These are phyloP conservation scores for Phycodurus eques DNA, from an alignment of 2,113 vertebrate genomes.

Conservation along the genomic window DNA sequence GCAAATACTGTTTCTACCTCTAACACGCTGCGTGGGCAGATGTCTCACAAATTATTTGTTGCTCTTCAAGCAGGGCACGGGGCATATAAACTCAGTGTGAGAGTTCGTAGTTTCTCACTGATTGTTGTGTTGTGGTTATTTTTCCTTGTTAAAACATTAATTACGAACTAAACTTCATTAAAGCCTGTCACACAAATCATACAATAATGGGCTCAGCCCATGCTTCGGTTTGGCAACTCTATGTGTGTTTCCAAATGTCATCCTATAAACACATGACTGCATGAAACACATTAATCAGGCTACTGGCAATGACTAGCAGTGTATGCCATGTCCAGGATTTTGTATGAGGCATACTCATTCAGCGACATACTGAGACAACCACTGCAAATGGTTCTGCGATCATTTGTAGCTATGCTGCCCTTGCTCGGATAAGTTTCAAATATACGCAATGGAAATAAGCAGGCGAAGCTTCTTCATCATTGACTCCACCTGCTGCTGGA, in stretches of 20 bases:
- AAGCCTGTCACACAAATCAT: background rate
- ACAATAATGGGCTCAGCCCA: background rate
- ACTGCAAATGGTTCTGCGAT: background rate
- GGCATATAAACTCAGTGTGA: conserved; percentile 5
- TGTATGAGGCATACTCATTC: background rate
- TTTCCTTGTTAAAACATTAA: background rate
- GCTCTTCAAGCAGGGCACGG: conserved; percentile 12
- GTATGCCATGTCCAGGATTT: background rate
- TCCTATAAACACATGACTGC: background rate
- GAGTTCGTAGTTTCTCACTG: background rate
- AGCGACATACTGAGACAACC: background rate
- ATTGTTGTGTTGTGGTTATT: background rate
- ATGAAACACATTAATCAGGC: background rate
- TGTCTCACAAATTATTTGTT: conserved; percentile 7
- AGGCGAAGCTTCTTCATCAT: background rate
- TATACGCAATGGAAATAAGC: background rate
- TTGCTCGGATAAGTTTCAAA: background rate
- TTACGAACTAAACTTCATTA: background rate
- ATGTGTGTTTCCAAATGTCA: background rate
- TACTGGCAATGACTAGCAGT: background rate
- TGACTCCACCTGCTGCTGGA: background rate
- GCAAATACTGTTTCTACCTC: background rate
- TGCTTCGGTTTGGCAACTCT: background rate
- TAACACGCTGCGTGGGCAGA: conserved; percentile 19
- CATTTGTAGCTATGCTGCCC: background rate